Conservation (phyloP, 2,888 invertebrate genomes). For the Deroplatys truncata region DNA sequence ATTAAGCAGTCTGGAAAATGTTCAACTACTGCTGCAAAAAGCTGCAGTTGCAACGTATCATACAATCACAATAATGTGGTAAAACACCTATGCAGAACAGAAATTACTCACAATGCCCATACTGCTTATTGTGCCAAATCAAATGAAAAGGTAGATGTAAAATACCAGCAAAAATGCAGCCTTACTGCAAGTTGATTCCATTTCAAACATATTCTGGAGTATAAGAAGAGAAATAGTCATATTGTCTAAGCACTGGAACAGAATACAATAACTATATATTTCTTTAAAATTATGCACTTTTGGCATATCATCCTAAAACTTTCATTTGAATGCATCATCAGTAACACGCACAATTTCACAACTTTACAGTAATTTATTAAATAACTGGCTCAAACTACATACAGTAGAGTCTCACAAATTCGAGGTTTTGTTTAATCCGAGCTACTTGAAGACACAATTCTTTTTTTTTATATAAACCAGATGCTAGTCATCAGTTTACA, state of each 20-base stretch:
- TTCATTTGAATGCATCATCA: too few species aligned
- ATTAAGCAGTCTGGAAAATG: not conserved
- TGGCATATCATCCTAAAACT: too few species aligned
- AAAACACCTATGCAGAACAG: not conserved
- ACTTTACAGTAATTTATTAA: not conserved
- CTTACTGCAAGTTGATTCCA: not conserved
- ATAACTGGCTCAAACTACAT: not conserved
- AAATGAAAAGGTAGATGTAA: not conserved
- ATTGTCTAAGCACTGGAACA: not conserved
- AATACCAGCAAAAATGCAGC: not conserved
- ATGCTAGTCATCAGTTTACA: too few species aligned
- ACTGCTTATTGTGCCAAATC: not conserved
- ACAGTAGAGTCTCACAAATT: too few species aligned
- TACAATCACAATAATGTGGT: not conserved
- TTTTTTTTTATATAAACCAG: too few species aligned
- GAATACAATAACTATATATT: not conserved
- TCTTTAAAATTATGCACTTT: too few species aligned
- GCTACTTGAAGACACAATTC: too few species aligned
- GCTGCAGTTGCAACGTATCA: not conserved
- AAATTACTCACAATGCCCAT: not conserved
- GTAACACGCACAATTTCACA: not conserved
- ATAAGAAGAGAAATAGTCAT: not conserved
- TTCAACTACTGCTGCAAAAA: not conserved
- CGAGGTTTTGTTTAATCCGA: too few species aligned
- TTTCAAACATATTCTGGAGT: not conserved